Percentiles rank a stretch among this genome's conserved stretches.
These are phyloP conservation scores for Dascyllus trimaculatus DNA, from an alignment of 2,113 vertebrate genomes.

Conservation along the genomic window DNA sequence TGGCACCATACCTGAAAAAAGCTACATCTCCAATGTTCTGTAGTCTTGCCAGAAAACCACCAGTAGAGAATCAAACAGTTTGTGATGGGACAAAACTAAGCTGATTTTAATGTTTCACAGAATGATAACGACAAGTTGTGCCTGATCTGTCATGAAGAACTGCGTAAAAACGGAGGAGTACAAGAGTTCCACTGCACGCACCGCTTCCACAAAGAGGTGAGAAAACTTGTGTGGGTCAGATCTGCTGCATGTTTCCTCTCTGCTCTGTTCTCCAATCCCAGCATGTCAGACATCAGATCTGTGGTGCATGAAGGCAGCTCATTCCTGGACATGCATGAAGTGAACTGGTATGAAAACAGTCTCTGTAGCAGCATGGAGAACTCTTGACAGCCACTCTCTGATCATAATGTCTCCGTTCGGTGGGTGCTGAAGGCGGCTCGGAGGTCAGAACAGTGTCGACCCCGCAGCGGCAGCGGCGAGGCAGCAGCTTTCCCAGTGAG, in stretches of 20 bases:
- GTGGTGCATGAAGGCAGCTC: constrained; percentile 18
- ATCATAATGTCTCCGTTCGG: constrained; percentile 52
- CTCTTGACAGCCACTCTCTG: constrained; percentile 3
- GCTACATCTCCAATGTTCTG: no score
- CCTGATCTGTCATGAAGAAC: constrained; percentile 78
- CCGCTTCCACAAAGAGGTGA: constrained; percentile 83
- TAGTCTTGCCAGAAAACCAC: no score
- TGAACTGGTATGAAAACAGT: constrained; percentile 36
- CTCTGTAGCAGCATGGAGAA: constrained; percentile 33
- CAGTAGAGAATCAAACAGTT: no score
- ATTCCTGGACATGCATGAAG: constrained; percentile 41
- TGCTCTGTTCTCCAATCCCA: constrained; percentile 5
- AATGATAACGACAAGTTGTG: constrained; percentile 62
- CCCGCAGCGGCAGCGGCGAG: constrained; percentile 62
- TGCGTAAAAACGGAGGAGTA: constrained; percentile 54
- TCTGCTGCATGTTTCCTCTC: constrained; percentile 2
- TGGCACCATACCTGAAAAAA: no score
- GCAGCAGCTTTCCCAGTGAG: constrained; percentile 47
- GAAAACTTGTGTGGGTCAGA: background rate
- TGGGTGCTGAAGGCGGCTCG: constrained; percentile 62
- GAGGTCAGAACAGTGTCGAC: constrained; percentile 54
- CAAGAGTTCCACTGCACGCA: constrained; percentile 78
- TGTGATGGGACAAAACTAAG: no score
- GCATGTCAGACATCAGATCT: constrained; percentile 57
- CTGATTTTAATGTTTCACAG: constrained; percentile 53